phyloP scores from a whole-genome alignment of 2,797 vertebrate genomes.

The Pseudochirops cupreus region DNA sequence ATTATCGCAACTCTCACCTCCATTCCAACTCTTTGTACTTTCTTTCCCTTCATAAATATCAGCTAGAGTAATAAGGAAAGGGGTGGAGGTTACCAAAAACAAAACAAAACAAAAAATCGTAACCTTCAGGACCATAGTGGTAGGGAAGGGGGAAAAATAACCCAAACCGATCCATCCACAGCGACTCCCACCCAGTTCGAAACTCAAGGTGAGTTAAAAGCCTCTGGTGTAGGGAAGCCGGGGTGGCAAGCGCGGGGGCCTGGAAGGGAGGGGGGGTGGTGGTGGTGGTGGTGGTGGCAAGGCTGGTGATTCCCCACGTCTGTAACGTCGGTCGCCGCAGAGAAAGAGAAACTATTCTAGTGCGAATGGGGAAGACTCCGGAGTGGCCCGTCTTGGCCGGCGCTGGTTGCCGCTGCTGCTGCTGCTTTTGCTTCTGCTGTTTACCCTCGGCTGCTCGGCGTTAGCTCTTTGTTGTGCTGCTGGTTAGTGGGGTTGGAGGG shows the following conservation, averaged over 20 bases:
- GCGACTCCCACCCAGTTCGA: constrained; percentile 76
- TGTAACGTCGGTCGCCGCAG: neutral
- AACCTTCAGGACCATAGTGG: constrained; percentile 65
- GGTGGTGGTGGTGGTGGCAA: constrained; percentile 10
- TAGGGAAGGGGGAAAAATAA: constrained; percentile 26
- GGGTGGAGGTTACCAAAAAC: constrained; percentile 54
- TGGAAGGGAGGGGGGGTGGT: neutral
- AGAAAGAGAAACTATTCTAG: constrained; percentile 46
- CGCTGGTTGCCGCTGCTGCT: constrained; percentile 39
- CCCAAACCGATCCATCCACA: constrained; percentile 46
- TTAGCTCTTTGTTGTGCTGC: constrained; percentile 82
- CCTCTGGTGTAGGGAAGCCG: constrained; percentile 42
- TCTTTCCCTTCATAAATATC: constrained; percentile 72
- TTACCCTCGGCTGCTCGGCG: constrained; percentile 65
- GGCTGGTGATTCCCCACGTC: constrained; percentile 45
- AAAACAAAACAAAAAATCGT: constrained; percentile 51
- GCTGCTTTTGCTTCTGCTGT: constrained; percentile 59
- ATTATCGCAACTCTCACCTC: constrained; percentile 67
- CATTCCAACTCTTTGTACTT: constrained; percentile 73
- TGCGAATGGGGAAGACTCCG: constrained; percentile 24
- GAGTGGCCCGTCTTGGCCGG: constrained; percentile 49
- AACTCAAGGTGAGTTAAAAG: constrained; percentile 82
- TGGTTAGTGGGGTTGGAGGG: constrained; percentile 65
- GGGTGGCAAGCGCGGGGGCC: neutral
- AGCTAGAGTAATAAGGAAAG: constrained; percentile 71